Percentiles rank a stretch among this genome's conserved stretches.
Evolutionary conservation across 2,797 vertebrate genomes (phyloP).

Genomic region (Sylvilagus floridanus): DNA sequence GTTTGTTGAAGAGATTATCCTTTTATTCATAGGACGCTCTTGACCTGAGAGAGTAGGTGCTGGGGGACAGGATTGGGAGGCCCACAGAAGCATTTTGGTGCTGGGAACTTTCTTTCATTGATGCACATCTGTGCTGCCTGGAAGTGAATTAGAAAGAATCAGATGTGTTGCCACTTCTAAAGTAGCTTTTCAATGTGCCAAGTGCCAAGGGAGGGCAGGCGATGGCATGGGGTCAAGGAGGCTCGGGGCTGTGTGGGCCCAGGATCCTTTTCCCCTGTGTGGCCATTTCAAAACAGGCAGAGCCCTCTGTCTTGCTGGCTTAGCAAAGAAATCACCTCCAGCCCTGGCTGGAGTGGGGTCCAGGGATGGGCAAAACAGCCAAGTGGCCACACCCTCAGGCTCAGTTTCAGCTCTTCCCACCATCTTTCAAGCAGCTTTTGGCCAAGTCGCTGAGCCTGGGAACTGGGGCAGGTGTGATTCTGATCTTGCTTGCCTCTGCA

Average conservation of each 20-base stretch:
- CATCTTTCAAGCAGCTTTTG: too few relatives aligned
- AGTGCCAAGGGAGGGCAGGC: background rate
- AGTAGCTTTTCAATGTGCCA: constrained; percentile 73
- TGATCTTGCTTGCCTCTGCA: background rate
- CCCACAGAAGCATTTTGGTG: constrained; percentile 72
- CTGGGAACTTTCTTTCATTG: constrained; percentile 37
- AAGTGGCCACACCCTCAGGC: background rate
- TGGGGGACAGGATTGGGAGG: constrained; percentile 12
- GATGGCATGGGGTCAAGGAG: background rate
- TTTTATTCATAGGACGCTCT: constrained; percentile 54
- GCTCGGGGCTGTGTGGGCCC: background rate
- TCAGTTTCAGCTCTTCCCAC: background rate
- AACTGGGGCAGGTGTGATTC: background rate
- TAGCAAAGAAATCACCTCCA: background rate
- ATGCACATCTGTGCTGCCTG: constrained; percentile 70
- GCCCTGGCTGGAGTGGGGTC: background rate
- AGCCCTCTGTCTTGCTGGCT: background rate
- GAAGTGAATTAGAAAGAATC: constrained; percentile 67
- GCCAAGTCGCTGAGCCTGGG: background rate
- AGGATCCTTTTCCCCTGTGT: background rate
- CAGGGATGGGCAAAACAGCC: background rate
- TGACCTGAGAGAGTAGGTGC: constrained; percentile 60
- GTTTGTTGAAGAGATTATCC: too few relatives aligned
- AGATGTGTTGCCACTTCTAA: constrained; percentile 66
- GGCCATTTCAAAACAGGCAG: background rate